Evolutionary conservation across 2,888 invertebrate genomes (phyloP).

Genomic region (Caenorhabditis auriculariae): DNA sequence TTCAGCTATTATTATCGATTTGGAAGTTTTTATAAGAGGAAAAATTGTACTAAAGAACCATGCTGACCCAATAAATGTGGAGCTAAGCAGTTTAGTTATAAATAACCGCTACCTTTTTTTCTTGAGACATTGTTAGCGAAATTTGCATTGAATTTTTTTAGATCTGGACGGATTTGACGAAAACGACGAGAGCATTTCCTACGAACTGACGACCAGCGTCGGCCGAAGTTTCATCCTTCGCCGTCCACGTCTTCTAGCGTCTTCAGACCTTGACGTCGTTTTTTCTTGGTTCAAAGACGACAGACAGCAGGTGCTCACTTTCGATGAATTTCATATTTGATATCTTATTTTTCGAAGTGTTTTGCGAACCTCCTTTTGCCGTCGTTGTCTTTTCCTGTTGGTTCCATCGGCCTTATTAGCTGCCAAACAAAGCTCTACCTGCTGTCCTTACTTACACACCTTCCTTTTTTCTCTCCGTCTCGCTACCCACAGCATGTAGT

Average conservation of each 20-base stretch:
- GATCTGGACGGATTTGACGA: constrained; percentile 26
- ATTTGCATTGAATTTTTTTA: no score
- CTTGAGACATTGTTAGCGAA: background rate
- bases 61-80: background rate
- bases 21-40: no score
- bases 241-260: constrained; percentile 14
- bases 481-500: no score
- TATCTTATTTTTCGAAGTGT: background rate
- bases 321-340: no score
- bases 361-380: no score
- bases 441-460: no score
- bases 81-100: background rate
- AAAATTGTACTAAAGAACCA: no score
- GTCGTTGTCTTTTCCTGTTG: no score
- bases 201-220: constrained; percentile 19
- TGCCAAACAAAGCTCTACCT: no score
- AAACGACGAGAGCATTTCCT: constrained; percentile 17
- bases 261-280: constrained; percentile 9
- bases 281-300: constrained; percentile 29
- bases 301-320: constrained; percentile 7
- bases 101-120: background rate
- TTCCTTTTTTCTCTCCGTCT: no score
- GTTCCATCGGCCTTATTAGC: no score
- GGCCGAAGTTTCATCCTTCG: constrained; percentile 24
- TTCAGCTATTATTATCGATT: no score